A percentile compares a stretch with the other conserved stretches of the same genome.
These are phyloP conservation scores for Meghimatium bilineatum DNA, from an alignment of 2,888 invertebrate species.

Conservation along the genomic window DNA sequence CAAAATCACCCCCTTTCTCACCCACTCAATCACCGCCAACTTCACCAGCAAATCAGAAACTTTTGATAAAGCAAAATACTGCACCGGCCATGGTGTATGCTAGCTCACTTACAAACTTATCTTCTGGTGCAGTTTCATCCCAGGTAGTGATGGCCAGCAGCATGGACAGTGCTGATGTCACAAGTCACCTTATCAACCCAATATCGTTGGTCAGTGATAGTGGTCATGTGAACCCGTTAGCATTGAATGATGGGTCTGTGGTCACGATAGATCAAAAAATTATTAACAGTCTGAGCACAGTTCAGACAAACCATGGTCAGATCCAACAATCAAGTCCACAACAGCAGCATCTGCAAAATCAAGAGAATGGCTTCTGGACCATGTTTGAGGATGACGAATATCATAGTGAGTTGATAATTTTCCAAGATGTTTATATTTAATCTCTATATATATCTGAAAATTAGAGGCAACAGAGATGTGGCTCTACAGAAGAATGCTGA, in stretches of 20 bases:
- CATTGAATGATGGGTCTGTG: constrained; percentile 42
- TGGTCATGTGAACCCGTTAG: constrained; percentile 57
- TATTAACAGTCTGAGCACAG: constrained; percentile 11
- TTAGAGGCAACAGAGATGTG: too few relatives aligned
- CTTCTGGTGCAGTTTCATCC: constrained; percentile 8
- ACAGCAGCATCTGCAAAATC: constrained; percentile 45
- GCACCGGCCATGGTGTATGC: constrained; percentile 48
- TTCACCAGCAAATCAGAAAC: constrained; percentile 54
- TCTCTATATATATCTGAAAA: too few relatives aligned
- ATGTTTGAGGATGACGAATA: constrained; percentile 73
- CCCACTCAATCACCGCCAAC: constrained; percentile 61
- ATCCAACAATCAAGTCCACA: constrained; percentile 34
- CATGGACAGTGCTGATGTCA: constrained; percentile 30
- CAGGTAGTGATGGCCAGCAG: constrained; percentile 39
- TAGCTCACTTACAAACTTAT: constrained; percentile 27
- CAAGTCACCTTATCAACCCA: constrained; percentile 14
- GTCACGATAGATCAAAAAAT: neutral
- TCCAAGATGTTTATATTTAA: too few relatives aligned
- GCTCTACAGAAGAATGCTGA: too few relatives aligned
- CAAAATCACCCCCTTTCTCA: constrained; percentile 63
- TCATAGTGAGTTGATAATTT: constrained; percentile 58
- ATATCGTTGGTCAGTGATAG: constrained; percentile 38
- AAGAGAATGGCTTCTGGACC: constrained; percentile 68
- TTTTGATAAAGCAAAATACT: constrained; percentile 55
- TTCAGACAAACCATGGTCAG: constrained; percentile 27